Evolutionary conservation across 2,113 vertebrate species (phyloP).

Genomic region (Barbus barbus): DNA sequence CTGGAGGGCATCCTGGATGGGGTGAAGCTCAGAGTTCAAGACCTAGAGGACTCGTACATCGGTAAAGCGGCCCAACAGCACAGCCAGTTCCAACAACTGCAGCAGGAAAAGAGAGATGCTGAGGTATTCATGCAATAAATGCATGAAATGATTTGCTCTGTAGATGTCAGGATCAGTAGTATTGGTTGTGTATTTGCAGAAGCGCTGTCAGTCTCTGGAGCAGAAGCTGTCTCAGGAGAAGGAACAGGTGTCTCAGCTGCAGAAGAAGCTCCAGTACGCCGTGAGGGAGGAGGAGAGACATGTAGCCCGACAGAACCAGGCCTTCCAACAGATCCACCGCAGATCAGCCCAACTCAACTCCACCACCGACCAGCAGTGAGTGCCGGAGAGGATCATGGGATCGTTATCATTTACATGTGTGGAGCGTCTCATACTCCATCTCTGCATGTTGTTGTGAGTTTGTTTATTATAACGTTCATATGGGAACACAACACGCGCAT

Average conservation of each 20-base stretch:
- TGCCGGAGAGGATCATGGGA: background rate
- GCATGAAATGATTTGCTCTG: background rate
- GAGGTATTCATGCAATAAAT: conserved; percentile 66
- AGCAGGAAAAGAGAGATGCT: conserved; percentile 73
- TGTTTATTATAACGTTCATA: too few relatives aligned
- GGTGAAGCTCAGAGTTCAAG: conserved; percentile 82
- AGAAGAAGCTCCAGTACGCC: conserved; percentile 75
- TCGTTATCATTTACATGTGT: too few relatives aligned
- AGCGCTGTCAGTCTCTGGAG: conserved; percentile 72
- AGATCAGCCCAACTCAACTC: conserved; percentile 65
- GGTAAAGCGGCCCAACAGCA: conserved; percentile 77
- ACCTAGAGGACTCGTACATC: conserved; percentile 85
- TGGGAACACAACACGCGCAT: too few relatives aligned
- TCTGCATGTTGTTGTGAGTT: too few relatives aligned
- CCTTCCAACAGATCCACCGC: conserved; percentile 76
- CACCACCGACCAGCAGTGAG: conserved; percentile 80
- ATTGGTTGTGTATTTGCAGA: conserved; percentile 56
- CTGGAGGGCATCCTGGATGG: conserved; percentile 80
- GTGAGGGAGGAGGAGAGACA: conserved; percentile 76
- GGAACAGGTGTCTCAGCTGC: conserved; percentile 72
- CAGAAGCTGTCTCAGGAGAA: conserved; percentile 74
- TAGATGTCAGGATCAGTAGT: background rate
- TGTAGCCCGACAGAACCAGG: conserved; percentile 70
- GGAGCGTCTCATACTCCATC: too few relatives aligned
- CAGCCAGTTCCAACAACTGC: conserved; percentile 74